Conservation (phyloP, 2,113 vertebrate genomes). For the Ranitomeya imitator region DNA sequence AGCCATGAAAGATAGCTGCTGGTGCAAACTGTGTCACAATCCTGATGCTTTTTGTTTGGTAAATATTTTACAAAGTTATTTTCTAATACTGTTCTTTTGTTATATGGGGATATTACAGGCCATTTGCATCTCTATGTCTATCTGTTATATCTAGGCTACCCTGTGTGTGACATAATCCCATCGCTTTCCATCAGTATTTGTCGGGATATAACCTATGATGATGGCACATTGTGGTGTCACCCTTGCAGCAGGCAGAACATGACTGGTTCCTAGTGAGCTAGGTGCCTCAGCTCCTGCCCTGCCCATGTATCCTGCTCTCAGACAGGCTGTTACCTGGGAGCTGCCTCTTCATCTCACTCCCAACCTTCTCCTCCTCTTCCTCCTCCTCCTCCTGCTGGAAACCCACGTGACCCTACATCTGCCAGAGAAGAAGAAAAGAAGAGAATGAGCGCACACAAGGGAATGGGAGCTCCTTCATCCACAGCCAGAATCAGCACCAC, state of each 20-base stretch:
- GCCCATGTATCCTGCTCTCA: slow-evolving; percentile 26
- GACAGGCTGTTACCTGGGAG: slow-evolving; percentile 55
- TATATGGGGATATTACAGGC: too few species aligned
- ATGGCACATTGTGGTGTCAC: not conserved
- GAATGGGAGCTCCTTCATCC: slow-evolving; percentile 30
- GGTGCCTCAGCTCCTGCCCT: slow-evolving; percentile 2
- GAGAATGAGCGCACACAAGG: slow-evolving; percentile 38
- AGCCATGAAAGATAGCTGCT: too few species aligned
- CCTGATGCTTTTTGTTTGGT: too few species aligned
- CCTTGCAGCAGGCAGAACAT: slow-evolving; percentile 2
- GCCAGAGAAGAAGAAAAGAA: slow-evolving; percentile 36
- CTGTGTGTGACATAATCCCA: not conserved
- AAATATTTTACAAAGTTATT: not conserved
- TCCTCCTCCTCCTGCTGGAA: slow-evolving; percentile 1
- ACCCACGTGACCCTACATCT: slow-evolving; percentile 42
- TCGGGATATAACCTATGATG: not conserved
- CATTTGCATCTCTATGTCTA: too few species aligned
- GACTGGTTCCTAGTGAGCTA: not conserved
- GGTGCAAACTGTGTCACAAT: too few species aligned
- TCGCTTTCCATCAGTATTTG: too few species aligned
- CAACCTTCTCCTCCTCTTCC: not conserved
- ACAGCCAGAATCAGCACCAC: slow-evolving; percentile 46
- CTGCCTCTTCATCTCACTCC: slow-evolving; percentile 23
- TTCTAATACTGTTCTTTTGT: too few species aligned
- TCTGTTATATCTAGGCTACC: too few species aligned